Evolutionary conservation across 23 tunicate genomes (phyloP).

Genomic region (Phallusia fumigata): DNA sequence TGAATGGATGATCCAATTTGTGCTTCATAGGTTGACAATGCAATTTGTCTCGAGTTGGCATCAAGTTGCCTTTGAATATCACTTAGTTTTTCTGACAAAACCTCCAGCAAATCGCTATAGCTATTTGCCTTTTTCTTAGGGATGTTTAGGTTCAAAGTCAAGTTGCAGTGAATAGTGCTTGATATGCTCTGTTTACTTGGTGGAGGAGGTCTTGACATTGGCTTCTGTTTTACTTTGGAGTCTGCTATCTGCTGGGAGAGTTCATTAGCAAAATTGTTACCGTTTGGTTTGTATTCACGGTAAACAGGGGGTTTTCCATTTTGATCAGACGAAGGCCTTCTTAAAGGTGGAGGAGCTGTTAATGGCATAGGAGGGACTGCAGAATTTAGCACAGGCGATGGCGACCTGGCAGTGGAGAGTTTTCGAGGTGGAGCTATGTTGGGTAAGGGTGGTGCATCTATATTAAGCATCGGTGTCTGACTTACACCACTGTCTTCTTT

Average conservation of each 20-base stretch:
- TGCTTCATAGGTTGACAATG: background rate
- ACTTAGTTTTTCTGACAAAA: background rate
- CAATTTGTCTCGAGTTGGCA: background rate
- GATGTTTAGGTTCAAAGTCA: background rate
- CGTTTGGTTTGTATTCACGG: background rate
- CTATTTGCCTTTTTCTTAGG: background rate
- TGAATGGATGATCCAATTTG: background rate
- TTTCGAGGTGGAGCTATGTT: constrained; percentile 45
- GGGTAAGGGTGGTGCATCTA: constrained; percentile 34
- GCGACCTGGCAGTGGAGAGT: constrained; percentile 3
- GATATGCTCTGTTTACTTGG: background rate
- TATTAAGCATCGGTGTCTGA: background rate
- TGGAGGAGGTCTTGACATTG: background rate
- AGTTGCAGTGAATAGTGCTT: background rate
- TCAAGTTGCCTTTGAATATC: background rate
- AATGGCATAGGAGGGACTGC: background rate
- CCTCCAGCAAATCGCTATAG: background rate
- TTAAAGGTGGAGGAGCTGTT: background rate
- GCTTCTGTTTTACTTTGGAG: background rate
- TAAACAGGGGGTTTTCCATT: background rate
- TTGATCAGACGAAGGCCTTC: background rate
- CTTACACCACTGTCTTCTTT: background rate
- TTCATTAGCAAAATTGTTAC: background rate
- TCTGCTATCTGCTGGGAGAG: background rate
- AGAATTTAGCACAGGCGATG: constrained; percentile 1